phyloP scores from a whole-genome alignment of 2,888 invertebrate genomes.

The Timandra comae region DNA sequence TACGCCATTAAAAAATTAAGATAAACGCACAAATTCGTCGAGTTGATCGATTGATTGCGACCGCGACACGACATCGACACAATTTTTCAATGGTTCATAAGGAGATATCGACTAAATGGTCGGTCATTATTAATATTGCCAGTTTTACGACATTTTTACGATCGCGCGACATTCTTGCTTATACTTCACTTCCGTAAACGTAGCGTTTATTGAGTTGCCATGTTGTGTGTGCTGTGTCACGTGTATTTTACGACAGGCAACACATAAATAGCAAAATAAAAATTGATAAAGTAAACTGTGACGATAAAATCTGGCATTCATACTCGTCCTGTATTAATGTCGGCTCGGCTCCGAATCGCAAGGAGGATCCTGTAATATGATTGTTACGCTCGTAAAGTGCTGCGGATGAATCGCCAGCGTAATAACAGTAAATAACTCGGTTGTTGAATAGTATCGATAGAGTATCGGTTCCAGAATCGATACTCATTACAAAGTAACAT shows the following conservation, averaged over 20 bases:
- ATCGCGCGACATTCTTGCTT: slow-evolving; percentile 30
- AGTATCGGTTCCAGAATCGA: slow-evolving; percentile 36
- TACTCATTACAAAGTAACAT: slow-evolving; percentile 46
- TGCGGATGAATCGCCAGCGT: slow-evolving; percentile 19
- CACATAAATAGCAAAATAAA: slow-evolving; percentile 29
- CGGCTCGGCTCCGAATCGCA: too few species aligned
- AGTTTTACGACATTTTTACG: slow-evolving; percentile 49
- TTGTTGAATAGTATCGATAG: slow-evolving; percentile 31
- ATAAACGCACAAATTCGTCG: slow-evolving; percentile 6
- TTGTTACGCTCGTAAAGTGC: neutral
- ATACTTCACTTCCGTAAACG: slow-evolving; percentile 42
- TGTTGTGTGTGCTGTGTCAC: slow-evolving; percentile 27
- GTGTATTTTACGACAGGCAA: slow-evolving; percentile 31
- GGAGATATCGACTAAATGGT: slow-evolving; percentile 38
- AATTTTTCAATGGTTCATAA: slow-evolving; percentile 32
- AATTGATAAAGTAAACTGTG: slow-evolving; percentile 21
- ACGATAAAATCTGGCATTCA: slow-evolving; percentile 14
- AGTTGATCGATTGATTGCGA: slow-evolving; percentile 17
- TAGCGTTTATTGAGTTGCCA: slow-evolving; percentile 45
- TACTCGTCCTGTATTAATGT: slow-evolving; percentile 2
- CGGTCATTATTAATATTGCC: slow-evolving; percentile 53
- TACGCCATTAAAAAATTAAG: slow-evolving; percentile 3
- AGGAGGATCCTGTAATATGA: neutral
- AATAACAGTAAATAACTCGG: slow-evolving; percentile 33
- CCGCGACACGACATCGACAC: slow-evolving; percentile 12